phyloP scores from a whole-genome alignment of 1,140 invertebrate genomes.

The Drosophila oshimai region DNA sequence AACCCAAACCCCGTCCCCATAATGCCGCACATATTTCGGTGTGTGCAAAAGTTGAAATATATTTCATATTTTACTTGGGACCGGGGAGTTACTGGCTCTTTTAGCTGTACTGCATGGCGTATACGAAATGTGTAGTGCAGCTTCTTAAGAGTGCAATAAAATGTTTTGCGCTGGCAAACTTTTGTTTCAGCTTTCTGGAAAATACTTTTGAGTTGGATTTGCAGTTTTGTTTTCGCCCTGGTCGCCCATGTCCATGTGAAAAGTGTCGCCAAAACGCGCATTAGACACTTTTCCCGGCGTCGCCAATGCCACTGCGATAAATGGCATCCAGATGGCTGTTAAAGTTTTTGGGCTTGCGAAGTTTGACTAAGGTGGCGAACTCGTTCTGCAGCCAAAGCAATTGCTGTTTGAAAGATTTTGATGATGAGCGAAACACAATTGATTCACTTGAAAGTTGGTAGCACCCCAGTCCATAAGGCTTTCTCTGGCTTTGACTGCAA shows the following conservation, averaged over 20 bases:
- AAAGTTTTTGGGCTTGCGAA: slow-evolving; percentile 36
- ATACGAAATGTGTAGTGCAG: slow-evolving; percentile 58
- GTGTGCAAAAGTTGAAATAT: slow-evolving; percentile 75
- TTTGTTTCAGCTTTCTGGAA: slow-evolving; percentile 53
- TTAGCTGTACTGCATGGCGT: slow-evolving; percentile 41
- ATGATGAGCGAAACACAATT: slow-evolving; percentile 39
- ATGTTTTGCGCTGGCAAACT: slow-evolving; percentile 68
- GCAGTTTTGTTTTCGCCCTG: slow-evolving; percentile 56
- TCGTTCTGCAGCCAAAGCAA: slow-evolving; percentile 26
- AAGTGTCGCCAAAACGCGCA: slow-evolving; percentile 52
- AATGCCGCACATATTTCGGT: slow-evolving; percentile 71
- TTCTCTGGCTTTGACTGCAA: background rate
- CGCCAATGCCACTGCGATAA: slow-evolving; percentile 43
- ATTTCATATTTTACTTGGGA: slow-evolving; percentile 80
- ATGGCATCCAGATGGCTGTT: slow-evolving; percentile 54
- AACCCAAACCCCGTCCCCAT: too few species aligned
- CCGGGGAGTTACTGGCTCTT: slow-evolving; percentile 36
- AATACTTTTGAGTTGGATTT: slow-evolving; percentile 70
- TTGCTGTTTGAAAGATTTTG: slow-evolving; percentile 46
- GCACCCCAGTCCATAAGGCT: background rate
- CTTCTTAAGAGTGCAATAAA: slow-evolving; percentile 73
- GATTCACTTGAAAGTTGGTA: slow-evolving; percentile 28
- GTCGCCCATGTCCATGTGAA: slow-evolving; percentile 23
- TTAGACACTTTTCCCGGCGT: slow-evolving; percentile 45
- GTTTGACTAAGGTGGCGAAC: slow-evolving; percentile 30